Percentiles rank a stretch among this genome's conserved stretches.
Evolutionary conservation across 2,888 invertebrate species (phyloP).

Genomic region (Brenthis daphne): DNA sequence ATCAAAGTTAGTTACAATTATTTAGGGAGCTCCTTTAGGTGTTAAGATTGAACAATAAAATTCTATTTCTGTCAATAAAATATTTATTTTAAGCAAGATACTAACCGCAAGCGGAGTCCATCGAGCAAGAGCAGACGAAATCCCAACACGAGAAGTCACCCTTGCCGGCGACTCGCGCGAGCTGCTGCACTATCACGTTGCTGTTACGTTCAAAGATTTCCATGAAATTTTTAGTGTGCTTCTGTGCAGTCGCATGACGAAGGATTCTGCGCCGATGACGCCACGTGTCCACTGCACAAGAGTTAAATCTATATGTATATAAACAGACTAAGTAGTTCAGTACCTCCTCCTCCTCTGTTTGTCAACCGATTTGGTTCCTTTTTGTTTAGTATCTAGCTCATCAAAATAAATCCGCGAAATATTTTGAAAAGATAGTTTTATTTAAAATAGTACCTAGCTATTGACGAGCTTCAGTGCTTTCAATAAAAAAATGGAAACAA

Average conservation of each 20-base stretch:
- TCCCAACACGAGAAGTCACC: slow-evolving; percentile 19
- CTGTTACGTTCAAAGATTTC: slow-evolving; percentile 10
- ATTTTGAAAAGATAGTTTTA: no score
- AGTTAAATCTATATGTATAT: background rate
- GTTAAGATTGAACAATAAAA: no score
- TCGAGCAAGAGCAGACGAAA: slow-evolving; percentile 42
- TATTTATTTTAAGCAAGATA: background rate
- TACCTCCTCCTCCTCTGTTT: no score
- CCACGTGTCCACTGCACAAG: slow-evolving; percentile 6
- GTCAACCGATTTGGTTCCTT: no score
- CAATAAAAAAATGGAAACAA: background rate
- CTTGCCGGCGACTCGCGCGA: background rate
- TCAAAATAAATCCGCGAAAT: no score
- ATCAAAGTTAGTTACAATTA: no score
- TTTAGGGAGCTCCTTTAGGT: no score
- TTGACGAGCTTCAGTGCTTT: background rate
- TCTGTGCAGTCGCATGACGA: background rate
- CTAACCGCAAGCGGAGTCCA: slow-evolving; percentile 57
- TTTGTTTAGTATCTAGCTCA: no score
- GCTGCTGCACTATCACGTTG: background rate
- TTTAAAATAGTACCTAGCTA: no score
- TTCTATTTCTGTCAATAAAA: background rate
- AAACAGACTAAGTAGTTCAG: no score
- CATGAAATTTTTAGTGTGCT: slow-evolving; percentile 5
- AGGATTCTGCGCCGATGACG: slow-evolving; percentile 14